Evolutionary conservation across 1,140 invertebrate genomes (phyloP), one percentile per base, ranked within the genome.

Genomic region (Drosophila triauraria): DNA sequence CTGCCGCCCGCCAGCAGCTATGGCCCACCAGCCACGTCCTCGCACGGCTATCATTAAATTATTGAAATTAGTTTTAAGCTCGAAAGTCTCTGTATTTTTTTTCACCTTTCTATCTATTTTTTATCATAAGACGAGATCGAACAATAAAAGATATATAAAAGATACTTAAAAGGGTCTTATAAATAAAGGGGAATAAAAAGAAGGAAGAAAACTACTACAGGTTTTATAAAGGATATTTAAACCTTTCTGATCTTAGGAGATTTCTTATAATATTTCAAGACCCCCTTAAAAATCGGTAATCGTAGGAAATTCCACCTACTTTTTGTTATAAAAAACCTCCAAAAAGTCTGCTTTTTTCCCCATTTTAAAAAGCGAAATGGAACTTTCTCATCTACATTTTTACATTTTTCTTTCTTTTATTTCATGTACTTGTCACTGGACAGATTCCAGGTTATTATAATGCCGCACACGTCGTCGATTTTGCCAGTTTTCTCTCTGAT

Each of bases 11-110:
- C 65, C 27, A 75, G 35, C 44, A 83, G 65, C 65, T 83, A 79
- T 10, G 75, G 76, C 6, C 63, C 75, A 17, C 69, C 82, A 4
- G 75, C 82, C 65, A 57, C 80, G 27, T 72, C 84, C 77, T 65
- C 80, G 8, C 80, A 90, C 27, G 74, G 74, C 23, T 87, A 87
- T 46, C 80, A 84, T 51, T 88, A 87, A 80, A 61, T 86, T 81
- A 87, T 78, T 65, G 17, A 8, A 57, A 44, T 2, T 60, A 77
- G 12, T 60, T 62, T 32, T 61, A 48, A 58, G 44, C 2, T 15
- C 23, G 20, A 30, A 10, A 40, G 47, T 23, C 44, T 50, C 17
- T 43, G 47, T 61, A 35, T 58, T 64, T 23, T 56, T 53, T 64
- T 71, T 43, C 35, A 9, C 43, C 20, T 20, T 44, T 50, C 20